phyloP scores from a whole-genome alignment of 2,888 invertebrate species.

The Heterodera filipjevi region DNA sequence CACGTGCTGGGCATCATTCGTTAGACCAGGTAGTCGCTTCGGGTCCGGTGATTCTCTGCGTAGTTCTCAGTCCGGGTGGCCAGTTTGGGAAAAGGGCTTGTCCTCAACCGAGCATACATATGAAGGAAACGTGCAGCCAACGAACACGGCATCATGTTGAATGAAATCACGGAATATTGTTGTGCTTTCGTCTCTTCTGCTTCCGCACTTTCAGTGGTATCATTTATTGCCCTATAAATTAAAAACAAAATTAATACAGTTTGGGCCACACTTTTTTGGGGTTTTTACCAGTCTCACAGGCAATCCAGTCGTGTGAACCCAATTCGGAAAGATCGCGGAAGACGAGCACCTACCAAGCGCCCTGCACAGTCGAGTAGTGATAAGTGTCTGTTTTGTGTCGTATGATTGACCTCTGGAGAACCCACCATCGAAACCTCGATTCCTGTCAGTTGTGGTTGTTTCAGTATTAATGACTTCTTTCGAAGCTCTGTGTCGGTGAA shows the following conservation, averaged over 20 bases:
- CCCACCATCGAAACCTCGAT: constrained; percentile 24
- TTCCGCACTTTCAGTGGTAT: neutral
- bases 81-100: neutral
- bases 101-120: constrained; percentile 16
- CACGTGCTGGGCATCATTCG: constrained; percentile 12
- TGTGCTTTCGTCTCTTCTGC: neutral
- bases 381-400: constrained; percentile 20
- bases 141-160: constrained; percentile 8
- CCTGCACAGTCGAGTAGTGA: constrained; percentile 4
- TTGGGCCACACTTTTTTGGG: no score
- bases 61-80: neutral
- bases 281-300: neutral
- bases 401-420: neutral
- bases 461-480: no score
- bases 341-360: constrained; percentile 20
- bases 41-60: neutral
- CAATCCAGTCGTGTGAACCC: constrained; percentile 9
- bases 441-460: neutral
- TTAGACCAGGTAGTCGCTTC: neutral
- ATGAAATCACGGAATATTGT: constrained; percentile 7
- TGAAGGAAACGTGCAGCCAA: neutral
- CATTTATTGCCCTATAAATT: neutral
- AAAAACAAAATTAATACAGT: no score
- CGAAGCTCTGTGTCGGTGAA: neutral
- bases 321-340: constrained; percentile 12